phyloP scores from a whole-genome alignment of 2,888 invertebrate genomes.

The Cremastobaeus sp. region DNA sequence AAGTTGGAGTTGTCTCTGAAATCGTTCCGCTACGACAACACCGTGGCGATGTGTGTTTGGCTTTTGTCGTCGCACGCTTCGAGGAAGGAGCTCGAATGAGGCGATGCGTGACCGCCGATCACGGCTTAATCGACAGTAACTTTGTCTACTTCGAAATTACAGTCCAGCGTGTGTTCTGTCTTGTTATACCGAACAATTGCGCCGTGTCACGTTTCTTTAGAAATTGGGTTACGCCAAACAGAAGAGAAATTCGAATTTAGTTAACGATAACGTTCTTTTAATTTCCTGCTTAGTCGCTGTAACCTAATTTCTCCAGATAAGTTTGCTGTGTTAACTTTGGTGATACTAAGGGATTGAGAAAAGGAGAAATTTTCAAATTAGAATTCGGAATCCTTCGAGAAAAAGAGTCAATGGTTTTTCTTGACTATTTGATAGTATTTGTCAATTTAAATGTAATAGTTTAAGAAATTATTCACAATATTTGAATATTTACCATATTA shows the following conservation, averaged over 20 bases:
- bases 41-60: slow-evolving; percentile 23
- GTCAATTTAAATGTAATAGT: no score
- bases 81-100: slow-evolving; percentile 10
- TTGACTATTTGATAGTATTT: no score
- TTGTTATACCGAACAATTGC: slow-evolving; percentile 23
- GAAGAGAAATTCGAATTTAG: slow-evolving; percentile 40
- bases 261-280: slow-evolving; percentile 24
- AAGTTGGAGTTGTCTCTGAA: slow-evolving; percentile 51
- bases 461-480: no score
- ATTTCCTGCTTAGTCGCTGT: slow-evolving; percentile 1
- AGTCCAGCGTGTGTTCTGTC: slow-evolving; percentile 14
- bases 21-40: slow-evolving; percentile 47
- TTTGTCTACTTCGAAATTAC: slow-evolving; percentile 15
- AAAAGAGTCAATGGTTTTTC: no score
- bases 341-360: no score
- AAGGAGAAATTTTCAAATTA: no score
- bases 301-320: slow-evolving; percentile 24
- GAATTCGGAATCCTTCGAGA: no score
- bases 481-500: no score
- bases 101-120: slow-evolving; percentile 24
- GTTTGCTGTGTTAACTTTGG: no score
- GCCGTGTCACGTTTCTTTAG: slow-evolving; percentile 23
- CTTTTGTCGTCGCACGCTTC: slow-evolving; percentile 15
- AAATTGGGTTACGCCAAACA: slow-evolving; percentile 22
- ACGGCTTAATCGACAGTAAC: slow-evolving; percentile 16